These are phyloP conservation scores for Acleris cristana DNA, from an alignment of 2,888 invertebrate species.

Conservation along the genomic window DNA sequence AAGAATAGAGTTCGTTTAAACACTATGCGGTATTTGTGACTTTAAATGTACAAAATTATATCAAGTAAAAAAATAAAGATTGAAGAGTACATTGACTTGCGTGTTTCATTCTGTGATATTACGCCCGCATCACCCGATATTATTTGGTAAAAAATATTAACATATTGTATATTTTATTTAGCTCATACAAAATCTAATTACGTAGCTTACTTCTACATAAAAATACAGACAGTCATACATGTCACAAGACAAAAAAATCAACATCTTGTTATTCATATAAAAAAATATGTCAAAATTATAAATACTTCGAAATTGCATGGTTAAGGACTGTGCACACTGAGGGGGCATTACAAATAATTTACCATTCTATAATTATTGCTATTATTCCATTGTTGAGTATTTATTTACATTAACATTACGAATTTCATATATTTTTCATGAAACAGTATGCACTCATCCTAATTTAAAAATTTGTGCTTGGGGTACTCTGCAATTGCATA, in stretches of 20 bases:
- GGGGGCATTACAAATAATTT: slow-evolving; percentile 4
- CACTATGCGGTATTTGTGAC: too few species aligned
- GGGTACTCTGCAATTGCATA: slow-evolving; percentile 50
- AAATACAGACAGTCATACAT: slow-evolving; percentile 66
- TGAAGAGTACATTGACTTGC: too few species aligned
- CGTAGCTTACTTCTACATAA: slow-evolving; percentile 64
- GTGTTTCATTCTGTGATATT: not conserved
- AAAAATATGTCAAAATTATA: slow-evolving; percentile 51
- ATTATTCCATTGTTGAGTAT: slow-evolving; percentile 30
- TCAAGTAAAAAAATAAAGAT: too few species aligned
- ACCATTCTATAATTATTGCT: slow-evolving; percentile 19
- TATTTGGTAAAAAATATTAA: slow-evolving; percentile 52
- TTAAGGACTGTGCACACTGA: slow-evolving; percentile 52
- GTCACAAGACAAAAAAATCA: slow-evolving; percentile 48
- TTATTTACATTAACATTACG: slow-evolving; percentile 33
- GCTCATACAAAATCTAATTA: slow-evolving; percentile 80
- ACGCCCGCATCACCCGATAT: slow-evolving; percentile 16
- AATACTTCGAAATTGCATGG: slow-evolving; percentile 66
- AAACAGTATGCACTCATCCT: slow-evolving; percentile 52
- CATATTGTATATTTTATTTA: slow-evolving; percentile 74
- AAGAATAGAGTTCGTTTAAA: too few species aligned
- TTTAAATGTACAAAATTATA: too few species aligned
- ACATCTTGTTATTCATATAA: slow-evolving; percentile 46
- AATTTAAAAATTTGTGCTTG: slow-evolving; percentile 66
- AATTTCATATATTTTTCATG: slow-evolving; percentile 16